A percentile compares a stretch with the other conserved stretches of the same genome.
Conservation (phyloP, 2,888 invertebrate species). For the Volucella zonaria region DNA sequence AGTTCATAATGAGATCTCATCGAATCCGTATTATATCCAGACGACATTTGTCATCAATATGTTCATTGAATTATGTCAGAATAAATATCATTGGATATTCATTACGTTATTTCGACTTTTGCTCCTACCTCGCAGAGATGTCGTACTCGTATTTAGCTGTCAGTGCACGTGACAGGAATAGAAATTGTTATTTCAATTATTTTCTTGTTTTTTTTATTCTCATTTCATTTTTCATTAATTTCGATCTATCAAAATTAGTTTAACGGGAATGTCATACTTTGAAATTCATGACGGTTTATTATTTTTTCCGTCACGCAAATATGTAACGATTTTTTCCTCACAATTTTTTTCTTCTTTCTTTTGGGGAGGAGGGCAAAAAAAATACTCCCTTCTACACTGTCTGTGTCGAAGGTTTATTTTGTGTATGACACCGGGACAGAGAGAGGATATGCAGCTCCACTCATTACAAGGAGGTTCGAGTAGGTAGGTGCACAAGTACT, state of each 20-base stretch:
- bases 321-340: not conserved
- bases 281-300: conserved; percentile 5
- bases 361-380: too few species aligned
- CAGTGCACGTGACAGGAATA: conserved; percentile 12
- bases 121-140: not conserved
- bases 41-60: conserved; percentile 33
- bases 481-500: not conserved
- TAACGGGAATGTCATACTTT: not conserved
- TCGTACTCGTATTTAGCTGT: conserved; percentile 9
- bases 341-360: too few species aligned
- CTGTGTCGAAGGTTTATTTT: too few species aligned
- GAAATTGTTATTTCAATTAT: not conserved
- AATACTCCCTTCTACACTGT: too few species aligned
- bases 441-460: not conserved
- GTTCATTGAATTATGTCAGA: conserved; percentile 32
- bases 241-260: conserved; percentile 14
- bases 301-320: conserved; percentile 26
- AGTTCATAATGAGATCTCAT: conserved; percentile 34
- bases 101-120: conserved; percentile 3
- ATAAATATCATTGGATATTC: conserved; percentile 19
- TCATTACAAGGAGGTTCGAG: conserved; percentile 1
- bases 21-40: conserved; percentile 19
- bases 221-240: conserved; percentile 3
- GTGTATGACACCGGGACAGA: too few species aligned
- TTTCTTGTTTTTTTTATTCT: too few species aligned